A percentile compares a stretch with the other conserved stretches of the same genome.
Evolutionary conservation across 2,888 invertebrate species (phyloP).

Genomic region (Drosophila nigricruria): DNA sequence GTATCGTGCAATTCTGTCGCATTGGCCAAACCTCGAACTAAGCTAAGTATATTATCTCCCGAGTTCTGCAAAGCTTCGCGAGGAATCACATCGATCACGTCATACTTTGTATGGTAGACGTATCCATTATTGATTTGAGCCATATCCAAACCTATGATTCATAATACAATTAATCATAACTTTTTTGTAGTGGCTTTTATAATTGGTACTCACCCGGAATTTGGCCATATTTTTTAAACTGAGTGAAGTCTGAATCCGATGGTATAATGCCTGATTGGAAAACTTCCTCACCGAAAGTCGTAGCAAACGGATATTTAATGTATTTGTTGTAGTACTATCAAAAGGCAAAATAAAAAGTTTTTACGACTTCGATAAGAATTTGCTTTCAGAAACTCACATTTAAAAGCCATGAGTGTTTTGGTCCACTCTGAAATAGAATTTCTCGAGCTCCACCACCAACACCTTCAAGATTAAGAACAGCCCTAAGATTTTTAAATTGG

Average conservation of each 20-base stretch:
- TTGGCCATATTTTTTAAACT: slow-evolving; percentile 88
- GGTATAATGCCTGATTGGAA: slow-evolving; percentile 88
- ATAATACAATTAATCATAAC: fast-evolving
- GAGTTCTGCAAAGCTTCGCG: slow-evolving; percentile 90
- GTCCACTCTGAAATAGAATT: slow-evolving; percentile 94
- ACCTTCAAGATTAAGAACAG: slow-evolving; percentile 95
- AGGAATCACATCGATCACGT: slow-evolving; percentile 87
- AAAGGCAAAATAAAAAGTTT: not conserved
- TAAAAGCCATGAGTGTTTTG: slow-evolving; percentile 89
- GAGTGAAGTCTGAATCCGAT: slow-evolving; percentile 89
- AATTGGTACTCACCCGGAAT: slow-evolving; percentile 83
- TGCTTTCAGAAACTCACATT: slow-evolving; percentile 80
- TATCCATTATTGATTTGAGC: slow-evolving; percentile 91
- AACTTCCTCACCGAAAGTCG: slow-evolving; percentile 84
- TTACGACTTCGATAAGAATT: not conserved
- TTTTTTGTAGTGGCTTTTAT: not conserved
- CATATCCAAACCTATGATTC: slow-evolving; percentile 88
- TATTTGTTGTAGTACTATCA: slow-evolving; percentile 85
- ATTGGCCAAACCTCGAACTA: slow-evolving; percentile 86
- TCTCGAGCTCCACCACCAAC: slow-evolving; percentile 96
- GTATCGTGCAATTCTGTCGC: slow-evolving; percentile 78
- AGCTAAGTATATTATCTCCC: slow-evolving; percentile 89
- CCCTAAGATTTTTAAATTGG: slow-evolving; percentile 78
- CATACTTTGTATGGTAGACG: slow-evolving; percentile 92
- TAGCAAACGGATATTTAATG: slow-evolving; percentile 87